phyloP scores from a whole-genome alignment of 2,888 invertebrate species.

The Hyppa rectilinea region DNA sequence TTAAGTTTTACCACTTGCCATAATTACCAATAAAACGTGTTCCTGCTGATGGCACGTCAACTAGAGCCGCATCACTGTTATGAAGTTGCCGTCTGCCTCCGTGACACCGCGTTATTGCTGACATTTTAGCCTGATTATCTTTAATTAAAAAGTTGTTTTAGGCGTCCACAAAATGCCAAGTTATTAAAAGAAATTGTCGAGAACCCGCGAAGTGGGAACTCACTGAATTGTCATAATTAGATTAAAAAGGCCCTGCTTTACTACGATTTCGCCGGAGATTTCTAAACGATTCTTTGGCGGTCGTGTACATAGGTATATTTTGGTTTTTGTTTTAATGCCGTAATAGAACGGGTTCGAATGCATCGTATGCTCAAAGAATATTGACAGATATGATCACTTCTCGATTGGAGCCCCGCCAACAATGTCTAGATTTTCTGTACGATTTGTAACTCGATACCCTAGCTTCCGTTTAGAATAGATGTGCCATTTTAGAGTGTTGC shows the following conservation, averaged over 20 bases:
- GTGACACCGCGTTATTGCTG: constrained; percentile 85
- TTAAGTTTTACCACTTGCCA: constrained; percentile 85
- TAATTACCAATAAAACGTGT: constrained; percentile 88
- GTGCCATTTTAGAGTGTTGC: constrained; percentile 86
- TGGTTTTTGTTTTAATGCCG: constrained; percentile 61
- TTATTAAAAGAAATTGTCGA: constrained; percentile 87
- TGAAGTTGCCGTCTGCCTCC: constrained; percentile 81
- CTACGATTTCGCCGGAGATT: constrained; percentile 74
- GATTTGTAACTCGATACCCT: constrained; percentile 87
- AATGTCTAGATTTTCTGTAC: constrained; percentile 87
- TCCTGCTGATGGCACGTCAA: constrained; percentile 80
- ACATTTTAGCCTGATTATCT: constrained; percentile 86
- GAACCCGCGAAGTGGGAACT: constrained; percentile 83
- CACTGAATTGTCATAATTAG: constrained; percentile 86
- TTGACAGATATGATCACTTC: constrained; percentile 91
- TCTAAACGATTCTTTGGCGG: constrained; percentile 54
- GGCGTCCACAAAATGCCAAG: constrained; percentile 82
- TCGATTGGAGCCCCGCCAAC: constrained; percentile 88
- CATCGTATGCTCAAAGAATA: constrained; percentile 87
- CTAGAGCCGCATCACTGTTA: constrained; percentile 81
- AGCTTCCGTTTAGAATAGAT: constrained; percentile 89
- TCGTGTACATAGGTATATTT: constrained; percentile 58
- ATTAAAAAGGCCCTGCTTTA: constrained; percentile 79
- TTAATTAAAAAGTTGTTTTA: constrained; percentile 89
- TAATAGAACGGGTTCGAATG: constrained; percentile 79